Percentiles rank a stretch among this genome's conserved stretches.
phyloP scores from a whole-genome alignment of 2,888 invertebrate genomes.

The Carcina quercana region DNA sequence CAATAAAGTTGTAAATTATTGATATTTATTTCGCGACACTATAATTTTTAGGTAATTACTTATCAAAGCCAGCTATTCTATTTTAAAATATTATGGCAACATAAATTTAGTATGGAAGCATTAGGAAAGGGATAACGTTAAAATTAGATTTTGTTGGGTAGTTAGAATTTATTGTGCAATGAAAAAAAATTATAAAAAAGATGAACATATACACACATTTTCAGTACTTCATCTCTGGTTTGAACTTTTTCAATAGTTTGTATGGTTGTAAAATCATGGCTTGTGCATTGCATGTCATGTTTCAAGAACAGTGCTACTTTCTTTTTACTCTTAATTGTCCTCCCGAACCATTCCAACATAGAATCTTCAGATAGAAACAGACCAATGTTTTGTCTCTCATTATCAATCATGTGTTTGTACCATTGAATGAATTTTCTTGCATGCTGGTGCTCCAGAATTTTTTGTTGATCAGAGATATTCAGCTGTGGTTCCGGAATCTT shows the following conservation, averaged over 20 bases:
- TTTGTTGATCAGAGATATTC: too few species aligned
- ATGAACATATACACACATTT: constrained; percentile 36
- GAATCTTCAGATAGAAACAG: constrained; percentile 68
- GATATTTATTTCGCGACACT: too few species aligned
- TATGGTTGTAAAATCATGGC: constrained; percentile 64
- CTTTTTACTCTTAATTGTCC: constrained; percentile 73
- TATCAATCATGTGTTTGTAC: constrained; percentile 66
- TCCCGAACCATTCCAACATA: constrained; percentile 78
- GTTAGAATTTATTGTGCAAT: background rate
- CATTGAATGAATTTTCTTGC: constrained; percentile 58
- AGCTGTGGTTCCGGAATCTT: too few species aligned
- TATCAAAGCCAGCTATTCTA: too few species aligned
- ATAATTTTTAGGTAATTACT: too few species aligned
- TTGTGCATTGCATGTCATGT: constrained; percentile 65
- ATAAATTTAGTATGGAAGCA: too few species aligned
- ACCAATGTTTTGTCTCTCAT: constrained; percentile 59
- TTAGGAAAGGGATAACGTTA: too few species aligned
- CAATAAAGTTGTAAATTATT: too few species aligned
- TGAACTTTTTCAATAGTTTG: constrained; percentile 52
- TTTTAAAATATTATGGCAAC: too few species aligned
- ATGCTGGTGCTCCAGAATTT: constrained; percentile 36
- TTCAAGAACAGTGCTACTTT: constrained; percentile 74
- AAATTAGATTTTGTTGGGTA: too few species aligned
- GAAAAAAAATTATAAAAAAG: background rate
- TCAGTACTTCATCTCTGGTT: constrained; percentile 32